Base-by-base conservation (phyloP, 2,888 invertebrate species). In the Physocephala rufipes region DNA sequence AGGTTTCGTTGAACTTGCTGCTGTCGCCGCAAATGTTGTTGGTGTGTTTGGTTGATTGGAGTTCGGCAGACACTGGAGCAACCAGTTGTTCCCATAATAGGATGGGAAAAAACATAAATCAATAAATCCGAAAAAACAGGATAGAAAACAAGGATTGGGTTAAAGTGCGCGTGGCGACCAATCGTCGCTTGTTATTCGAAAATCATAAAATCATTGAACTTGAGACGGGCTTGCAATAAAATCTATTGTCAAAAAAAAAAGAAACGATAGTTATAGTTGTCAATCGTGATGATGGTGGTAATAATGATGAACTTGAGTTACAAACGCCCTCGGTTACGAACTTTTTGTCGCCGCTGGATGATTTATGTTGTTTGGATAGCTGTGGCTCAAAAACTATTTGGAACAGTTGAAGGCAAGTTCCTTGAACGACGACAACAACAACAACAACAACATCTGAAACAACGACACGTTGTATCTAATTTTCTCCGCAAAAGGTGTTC, bases 31-130 rank as follows among this genome's bases (percentile, higher is more conserved):
- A 9, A 36, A n/a, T 43, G 62, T 51, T 51, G 30, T n/a, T 13
- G 53, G 21, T 12, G 36, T 45, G 45, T 24, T 21, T 5, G n/a
- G n/a, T n/a, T n/a, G 2, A 62, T 36, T 47, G 51, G 16, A 9
- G 49, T 65, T 49, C 30, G 49, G 28, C 51, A 49, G 12, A 16
- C n/a, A 67, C 45, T 47, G 59, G 67, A 59, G 67, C 67, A 67
- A 67, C 67, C 67, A 67, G 67, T 67, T 67, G 67, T 21, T 13
- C 28, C n/a, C 53, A 49, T n/a, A 62, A 61, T n/a, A 62, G 62
- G 62, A 62, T 62, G 13, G 24, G 4, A 9, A n/a, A n/a, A n/a
- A 9, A 36, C 36, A 36, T 36, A 36, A 36, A 9, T 36, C 36
- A 36, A 36, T 55, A 26, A 21, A n/a, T 7, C 58, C 30, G n/a